Base-by-base conservation (phyloP, 2,797 vertebrate species). In the Poecilia picta region DNA sequence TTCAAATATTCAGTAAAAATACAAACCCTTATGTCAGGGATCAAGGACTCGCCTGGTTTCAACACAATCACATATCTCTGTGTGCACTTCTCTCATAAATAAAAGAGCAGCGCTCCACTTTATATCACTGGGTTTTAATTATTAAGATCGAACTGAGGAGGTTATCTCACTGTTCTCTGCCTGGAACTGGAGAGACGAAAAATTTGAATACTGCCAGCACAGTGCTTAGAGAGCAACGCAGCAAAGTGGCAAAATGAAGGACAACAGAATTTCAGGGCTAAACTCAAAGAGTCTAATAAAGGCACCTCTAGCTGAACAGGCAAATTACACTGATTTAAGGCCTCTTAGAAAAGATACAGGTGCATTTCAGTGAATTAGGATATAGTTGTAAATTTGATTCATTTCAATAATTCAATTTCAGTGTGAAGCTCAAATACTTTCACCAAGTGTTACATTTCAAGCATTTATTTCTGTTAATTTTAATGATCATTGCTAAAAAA, bases 101-200 rank as follows among this genome's bases (percentile, higher is more conserved):
- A 94, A 94, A 91, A 92, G 84, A 94, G 90, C 88, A 88, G 91
- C 73, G 81, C 86, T 90, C 91, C 80, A 92, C 89, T 95, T 94
- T 91, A 93, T 92, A 94, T 88, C 90, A 87, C 87, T 91, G 91
- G 89, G 89, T 94, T 94, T 95, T 94, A 94, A 94, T 94, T 94
- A 94, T 94, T 94, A 91, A 94, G 91, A 90, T 85, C 90, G 87
- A 91, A 92, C 89, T 88, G 86, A 23, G 28, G 89, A 93, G 94
- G 92, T 94, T 94, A 95, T 94, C 94, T 88, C 87, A 86, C 89
- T 88, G 85, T 89, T 93, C 94, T 84, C 87, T 89, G 89, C 73
- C 80, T 81, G 90, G 80, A 89, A 90, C 85, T 18, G 78, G 76
- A 81, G 83, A 91, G 83, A 88, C 18, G 31, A 75, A 64, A 88